Evolutionary conservation across 2,797 vertebrate genomes (phyloP).

Genomic region (Dryobates pubescens): DNA sequence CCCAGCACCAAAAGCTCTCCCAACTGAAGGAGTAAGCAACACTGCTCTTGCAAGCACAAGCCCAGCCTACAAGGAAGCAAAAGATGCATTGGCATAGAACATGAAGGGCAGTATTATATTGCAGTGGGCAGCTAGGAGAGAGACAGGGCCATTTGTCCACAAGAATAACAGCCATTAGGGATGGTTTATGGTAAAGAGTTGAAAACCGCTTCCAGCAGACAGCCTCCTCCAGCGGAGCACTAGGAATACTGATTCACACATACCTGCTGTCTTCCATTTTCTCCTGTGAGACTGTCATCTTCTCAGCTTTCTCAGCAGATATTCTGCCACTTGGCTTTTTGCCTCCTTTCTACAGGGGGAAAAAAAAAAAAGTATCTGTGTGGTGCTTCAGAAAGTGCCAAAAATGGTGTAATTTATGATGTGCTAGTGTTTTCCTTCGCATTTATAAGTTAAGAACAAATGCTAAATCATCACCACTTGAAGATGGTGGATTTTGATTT

Average conservation of each 20-base stretch:
- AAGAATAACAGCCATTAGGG: neutral
- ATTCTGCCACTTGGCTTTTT: slow-evolving; percentile 40
- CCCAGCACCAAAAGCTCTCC: neutral
- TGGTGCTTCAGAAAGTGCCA: slow-evolving; percentile 42
- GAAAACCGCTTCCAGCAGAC: neutral
- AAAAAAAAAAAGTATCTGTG: slow-evolving; percentile 17
- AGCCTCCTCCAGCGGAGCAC: slow-evolving; percentile 23
- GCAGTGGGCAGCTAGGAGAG: neutral
- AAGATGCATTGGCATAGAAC: neutral
- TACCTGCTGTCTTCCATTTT: slow-evolving; percentile 77
- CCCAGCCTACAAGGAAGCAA: neutral
- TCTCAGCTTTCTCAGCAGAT: slow-evolving; percentile 65
- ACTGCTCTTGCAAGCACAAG: neutral
- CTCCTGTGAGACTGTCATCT: slow-evolving; percentile 2
- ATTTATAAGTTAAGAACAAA: slow-evolving; percentile 56
- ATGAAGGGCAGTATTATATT: neutral
- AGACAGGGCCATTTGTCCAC: neutral
- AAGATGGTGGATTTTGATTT: slow-evolving; percentile 38
- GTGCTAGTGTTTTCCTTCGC: slow-evolving; percentile 53
- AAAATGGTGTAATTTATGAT: slow-evolving; percentile 53
- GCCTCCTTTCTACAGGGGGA: slow-evolving; percentile 2
- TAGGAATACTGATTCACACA: slow-evolving; percentile 22
- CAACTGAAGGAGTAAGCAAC: neutral
- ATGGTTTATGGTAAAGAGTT: neutral
- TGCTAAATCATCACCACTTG: slow-evolving; percentile 60